Evolutionary conservation across 2,888 invertebrate genomes (phyloP).

Genomic region (Steromphala cineraria): DNA sequence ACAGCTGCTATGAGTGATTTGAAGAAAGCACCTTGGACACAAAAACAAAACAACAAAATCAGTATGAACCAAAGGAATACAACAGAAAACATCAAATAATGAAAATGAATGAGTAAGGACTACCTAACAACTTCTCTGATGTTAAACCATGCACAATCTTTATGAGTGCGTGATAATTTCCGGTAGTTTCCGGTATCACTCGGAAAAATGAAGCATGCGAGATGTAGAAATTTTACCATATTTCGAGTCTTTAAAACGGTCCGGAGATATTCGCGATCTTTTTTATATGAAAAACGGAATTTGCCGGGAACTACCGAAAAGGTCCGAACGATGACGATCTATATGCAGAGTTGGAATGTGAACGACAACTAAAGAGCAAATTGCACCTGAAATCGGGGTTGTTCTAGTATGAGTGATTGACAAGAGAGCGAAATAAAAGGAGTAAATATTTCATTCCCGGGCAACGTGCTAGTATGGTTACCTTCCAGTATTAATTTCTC

Average conservation of each 20-base stretch:
- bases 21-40: too few species aligned
- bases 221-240: too few species aligned
- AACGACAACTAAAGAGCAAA: slow-evolving; percentile 5
- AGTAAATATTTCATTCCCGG: not conserved
- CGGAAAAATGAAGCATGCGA: not conserved
- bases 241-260: too few species aligned
- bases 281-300: not conserved
- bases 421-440: slow-evolving; percentile 12
- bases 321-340: not conserved
- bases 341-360: not conserved
- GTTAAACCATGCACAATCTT: too few species aligned
- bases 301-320: slow-evolving; percentile 9
- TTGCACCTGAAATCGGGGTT: not conserved
- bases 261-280: too few species aligned
- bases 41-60: too few species aligned
- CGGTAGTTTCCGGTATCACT: slow-evolving; percentile 3
- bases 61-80: too few species aligned
- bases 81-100: too few species aligned
- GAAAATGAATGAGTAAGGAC: too few species aligned
- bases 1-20: too few species aligned
- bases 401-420: not conserved
- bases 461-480: not conserved
- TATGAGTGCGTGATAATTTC: not conserved
- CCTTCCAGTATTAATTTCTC: slow-evolving; percentile 4
- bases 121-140: too few species aligned